Evolutionary conservation across 1,140 invertebrate genomes (phyloP), one percentile per base, ranked within the genome.

Genomic region (Centruroides vittatus): DNA sequence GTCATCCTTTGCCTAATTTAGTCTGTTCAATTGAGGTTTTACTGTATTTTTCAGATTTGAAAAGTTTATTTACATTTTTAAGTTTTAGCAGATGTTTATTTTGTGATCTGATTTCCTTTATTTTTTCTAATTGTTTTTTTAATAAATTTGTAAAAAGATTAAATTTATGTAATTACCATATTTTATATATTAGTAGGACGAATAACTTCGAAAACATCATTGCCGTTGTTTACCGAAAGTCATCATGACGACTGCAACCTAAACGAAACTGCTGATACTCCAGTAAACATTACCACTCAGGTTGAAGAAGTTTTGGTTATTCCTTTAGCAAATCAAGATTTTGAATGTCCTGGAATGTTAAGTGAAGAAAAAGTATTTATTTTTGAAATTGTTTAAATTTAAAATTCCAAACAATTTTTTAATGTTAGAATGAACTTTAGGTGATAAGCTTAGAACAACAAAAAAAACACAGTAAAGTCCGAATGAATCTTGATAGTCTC

Each of bases 331-430:
- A 74, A 76, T 47, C 74, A 72, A 35, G 73, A 75, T 46, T 73
- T 72, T 23, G 82, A 86, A 67, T 81, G 78, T 58, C 78, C 85
- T 12, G 85, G 85, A 34, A 75, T 86, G 65, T 67, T 86, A n/a
- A 77, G 82, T 12, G 85, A 88, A 75, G 80, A 84, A 56, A 86
- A 86, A 73, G 84, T 86, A 50, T 35, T 7, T 41, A 41, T 41
- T 41, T 41, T 41, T 41, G 5, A 41, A 41, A 41, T 41, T 41
- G 41, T 41, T 41, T 41, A 41, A 6, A 41, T 41, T 2, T 41
- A 23, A 23, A 23, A 23, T 23, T 23, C 1, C 23, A 23, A 23
- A 23, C 2, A n/a, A 61, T 59, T 64, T 5, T 41, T 41, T 41
- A 41, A 41, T 41, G 3, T 41, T 6, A 41, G 41, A 35, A 69